phyloP scores from a whole-genome alignment of 2,113 vertebrate genomes.

The Caloenas nicobarica region DNA sequence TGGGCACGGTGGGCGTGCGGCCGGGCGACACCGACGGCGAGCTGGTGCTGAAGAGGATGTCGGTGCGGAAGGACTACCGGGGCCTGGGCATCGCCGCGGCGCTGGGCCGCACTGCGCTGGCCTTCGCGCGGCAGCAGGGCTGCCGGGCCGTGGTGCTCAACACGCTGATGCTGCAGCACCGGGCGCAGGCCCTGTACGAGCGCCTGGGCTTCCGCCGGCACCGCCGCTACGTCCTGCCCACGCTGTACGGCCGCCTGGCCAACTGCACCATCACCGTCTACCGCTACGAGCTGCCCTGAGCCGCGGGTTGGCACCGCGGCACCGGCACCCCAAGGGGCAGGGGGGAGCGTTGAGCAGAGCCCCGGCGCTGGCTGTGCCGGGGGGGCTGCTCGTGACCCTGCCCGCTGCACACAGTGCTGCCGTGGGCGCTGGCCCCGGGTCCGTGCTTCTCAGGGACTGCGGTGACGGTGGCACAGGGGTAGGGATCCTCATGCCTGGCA shows the following conservation, averaged over 20 bases:
- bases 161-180: conserved; percentile 68
- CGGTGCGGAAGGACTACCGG: conserved; percentile 24
- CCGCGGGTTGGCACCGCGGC: too few species aligned
- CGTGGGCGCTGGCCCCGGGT: accelerated
- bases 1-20: conserved; percentile 59
- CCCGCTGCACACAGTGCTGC: accelerated
- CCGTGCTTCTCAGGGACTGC: not conserved
- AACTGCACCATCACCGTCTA: not conserved
- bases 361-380: too few species aligned
- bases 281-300: not conserved
- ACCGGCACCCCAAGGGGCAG: too few species aligned
- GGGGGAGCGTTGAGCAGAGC: too few species aligned
- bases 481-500: not conserved
- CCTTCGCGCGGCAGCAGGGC: conserved; percentile 35
- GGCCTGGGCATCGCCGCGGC: conserved; percentile 63
- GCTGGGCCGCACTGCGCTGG: conserved; percentile 40
- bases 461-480: not conserved
- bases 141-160: conserved; percentile 64
- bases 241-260: not conserved
- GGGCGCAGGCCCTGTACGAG: conserved; percentile 62
- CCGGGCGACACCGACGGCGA: not conserved
- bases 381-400: too few species aligned
- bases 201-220: not conserved
- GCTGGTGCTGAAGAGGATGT: conserved; percentile 12
- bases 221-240: not conserved